These are phyloP conservation scores for Marcusenius ussheri DNA, from an alignment of 2,113 vertebrate species.

Conservation along the genomic window DNA sequence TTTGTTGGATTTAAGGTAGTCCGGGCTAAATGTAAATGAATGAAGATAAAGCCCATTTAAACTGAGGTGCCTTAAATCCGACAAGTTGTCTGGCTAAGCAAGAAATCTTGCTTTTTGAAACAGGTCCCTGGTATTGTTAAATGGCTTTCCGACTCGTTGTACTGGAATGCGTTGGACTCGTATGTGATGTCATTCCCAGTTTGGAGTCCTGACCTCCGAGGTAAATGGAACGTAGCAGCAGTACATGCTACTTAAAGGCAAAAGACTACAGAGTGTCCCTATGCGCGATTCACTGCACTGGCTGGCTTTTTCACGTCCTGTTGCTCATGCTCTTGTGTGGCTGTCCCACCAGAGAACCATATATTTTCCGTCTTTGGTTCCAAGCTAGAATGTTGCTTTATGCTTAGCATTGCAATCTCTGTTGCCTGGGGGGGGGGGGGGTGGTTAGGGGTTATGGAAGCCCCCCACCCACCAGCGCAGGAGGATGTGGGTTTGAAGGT, in stretches of 20 bases:
- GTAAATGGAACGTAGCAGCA: background rate
- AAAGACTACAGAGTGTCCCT: slow-evolving; percentile 30
- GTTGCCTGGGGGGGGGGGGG: background rate
- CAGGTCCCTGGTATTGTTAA: no score
- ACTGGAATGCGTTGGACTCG: no score
- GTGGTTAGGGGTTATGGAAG: slow-evolving; percentile 36
- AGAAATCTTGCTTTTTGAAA: no score
- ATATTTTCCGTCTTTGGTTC: background rate
- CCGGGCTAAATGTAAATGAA: no score
- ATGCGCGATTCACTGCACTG: background rate
- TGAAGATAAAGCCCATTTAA: no score
- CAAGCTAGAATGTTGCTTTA: background rate
- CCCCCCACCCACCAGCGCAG: slow-evolving; percentile 56
- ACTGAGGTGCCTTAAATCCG: no score
- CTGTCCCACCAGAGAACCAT: background rate
- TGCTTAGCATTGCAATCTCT: background rate
- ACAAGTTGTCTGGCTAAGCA: no score
- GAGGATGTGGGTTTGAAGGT: slow-evolving; percentile 66
- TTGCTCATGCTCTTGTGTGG: background rate
- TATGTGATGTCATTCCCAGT: no score
- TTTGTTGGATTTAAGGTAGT: no score
- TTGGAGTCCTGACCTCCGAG: no score
- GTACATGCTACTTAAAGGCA: slow-evolving; percentile 35
- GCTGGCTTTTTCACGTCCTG: background rate
- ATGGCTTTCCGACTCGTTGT: no score